These are phyloP conservation scores for Drosophila pachea DNA, from an alignment of 1,140 invertebrate species.

Conservation along the genomic window DNA sequence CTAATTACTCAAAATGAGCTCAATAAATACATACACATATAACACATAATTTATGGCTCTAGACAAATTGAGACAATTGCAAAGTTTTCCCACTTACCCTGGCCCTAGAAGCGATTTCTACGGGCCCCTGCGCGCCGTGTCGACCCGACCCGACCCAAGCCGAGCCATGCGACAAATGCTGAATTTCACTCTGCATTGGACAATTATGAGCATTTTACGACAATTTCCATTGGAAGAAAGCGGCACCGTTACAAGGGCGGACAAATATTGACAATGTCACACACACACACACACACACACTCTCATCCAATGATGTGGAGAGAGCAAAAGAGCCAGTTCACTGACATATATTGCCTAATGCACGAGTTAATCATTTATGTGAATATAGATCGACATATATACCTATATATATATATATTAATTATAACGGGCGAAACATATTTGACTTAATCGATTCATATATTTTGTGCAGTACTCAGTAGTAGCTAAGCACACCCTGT, in stretches of 20 bases:
- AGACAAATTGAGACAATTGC: slow-evolving; percentile 56
- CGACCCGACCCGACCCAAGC: slow-evolving; percentile 3
- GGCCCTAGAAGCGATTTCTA: slow-evolving; percentile 23
- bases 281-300: slow-evolving; percentile 7
- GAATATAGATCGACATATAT: neutral
- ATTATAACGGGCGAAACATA: too few relatives aligned
- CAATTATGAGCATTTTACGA: slow-evolving; percentile 75
- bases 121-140: slow-evolving; percentile 14
- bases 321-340: neutral
- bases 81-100: slow-evolving; percentile 23
- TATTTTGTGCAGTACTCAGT: too few relatives aligned
- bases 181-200: slow-evolving; percentile 70
- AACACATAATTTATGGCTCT: slow-evolving; percentile 46
- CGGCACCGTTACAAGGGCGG: slow-evolving; percentile 33
- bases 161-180: slow-evolving; percentile 35
- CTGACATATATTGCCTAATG: neutral
- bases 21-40: slow-evolving; percentile 56
- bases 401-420: too few relatives aligned
- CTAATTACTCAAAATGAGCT: slow-evolving; percentile 67
- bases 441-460: too few relatives aligned
- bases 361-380: neutral
- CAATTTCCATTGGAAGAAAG: slow-evolving; percentile 62
- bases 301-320: too few relatives aligned
- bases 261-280: slow-evolving; percentile 64
- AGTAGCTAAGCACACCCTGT: too few relatives aligned